These are phyloP conservation scores for Microplitis demolitor DNA, from an alignment of 1,140 invertebrate genomes.

Conservation along the genomic window DNA sequence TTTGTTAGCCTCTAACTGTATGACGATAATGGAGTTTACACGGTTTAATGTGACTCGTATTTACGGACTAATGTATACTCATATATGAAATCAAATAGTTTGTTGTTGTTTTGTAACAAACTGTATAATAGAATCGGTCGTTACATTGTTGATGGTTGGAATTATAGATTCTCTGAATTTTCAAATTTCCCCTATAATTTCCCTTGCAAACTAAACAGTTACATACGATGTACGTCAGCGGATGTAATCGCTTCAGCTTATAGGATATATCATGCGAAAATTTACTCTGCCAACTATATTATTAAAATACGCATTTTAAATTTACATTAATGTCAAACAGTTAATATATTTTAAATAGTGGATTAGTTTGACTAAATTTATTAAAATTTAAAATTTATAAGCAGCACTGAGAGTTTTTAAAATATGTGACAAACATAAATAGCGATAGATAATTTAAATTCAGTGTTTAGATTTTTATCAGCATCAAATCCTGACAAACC, in stretches of 20 bases:
- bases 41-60: too few relatives aligned
- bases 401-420: too few relatives aligned
- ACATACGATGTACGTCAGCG: background rate
- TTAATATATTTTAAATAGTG: background rate
- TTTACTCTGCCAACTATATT: background rate
- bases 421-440: background rate
- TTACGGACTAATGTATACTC: too few relatives aligned
- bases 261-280: conserved; percentile 15
- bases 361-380: too few relatives aligned
- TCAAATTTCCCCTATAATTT: conserved; percentile 56
- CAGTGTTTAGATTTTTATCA: background rate
- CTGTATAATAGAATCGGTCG: background rate
- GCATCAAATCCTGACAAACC: conserved; percentile 48
- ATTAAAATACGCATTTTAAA: too few relatives aligned
- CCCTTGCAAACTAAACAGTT: conserved; percentile 32
- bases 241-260: background rate
- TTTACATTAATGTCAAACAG: background rate
- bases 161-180: conserved; percentile 1
- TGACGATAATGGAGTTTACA: background rate
- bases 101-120: background rate
- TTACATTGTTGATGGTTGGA: background rate
- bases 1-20: too few relatives aligned
- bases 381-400: too few relatives aligned
- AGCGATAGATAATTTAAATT: background rate
- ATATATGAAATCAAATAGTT: too few relatives aligned